phyloP scores from a whole-genome alignment of 2,113 vertebrate genomes.

The Plecotus auritus region DNA sequence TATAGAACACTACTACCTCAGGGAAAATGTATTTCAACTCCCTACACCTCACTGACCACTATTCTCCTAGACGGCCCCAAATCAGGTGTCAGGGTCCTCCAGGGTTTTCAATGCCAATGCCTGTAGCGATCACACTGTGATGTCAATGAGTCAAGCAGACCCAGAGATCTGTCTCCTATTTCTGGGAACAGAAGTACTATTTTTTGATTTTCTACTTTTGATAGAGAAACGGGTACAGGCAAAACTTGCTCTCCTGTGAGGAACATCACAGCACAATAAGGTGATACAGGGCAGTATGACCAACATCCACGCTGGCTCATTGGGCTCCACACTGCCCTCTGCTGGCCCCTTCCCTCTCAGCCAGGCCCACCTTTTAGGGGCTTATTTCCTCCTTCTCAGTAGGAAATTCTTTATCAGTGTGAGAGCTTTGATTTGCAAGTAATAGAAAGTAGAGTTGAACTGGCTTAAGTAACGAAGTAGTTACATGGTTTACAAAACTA shows the following conservation, averaged over 20 bases:
- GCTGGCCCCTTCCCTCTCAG: background rate
- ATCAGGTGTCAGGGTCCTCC: background rate
- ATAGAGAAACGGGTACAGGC: background rate
- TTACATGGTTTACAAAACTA: background rate
- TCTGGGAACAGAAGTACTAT: background rate
- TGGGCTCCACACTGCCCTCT: conserved; percentile 31
- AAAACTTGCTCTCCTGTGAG: background rate
- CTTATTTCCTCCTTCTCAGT: background rate
- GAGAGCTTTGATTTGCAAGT: background rate
- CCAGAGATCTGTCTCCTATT: background rate
- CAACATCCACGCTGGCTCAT: fast-evolving
- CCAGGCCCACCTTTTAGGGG: background rate
- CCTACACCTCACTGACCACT: background rate
- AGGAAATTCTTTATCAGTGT: background rate
- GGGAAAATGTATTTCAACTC: background rate
- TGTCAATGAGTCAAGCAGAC: background rate
- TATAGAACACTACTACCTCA: background rate
- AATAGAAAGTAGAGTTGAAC: background rate
- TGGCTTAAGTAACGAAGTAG: background rate
- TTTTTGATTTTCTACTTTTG: background rate
- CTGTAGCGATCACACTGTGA: background rate
- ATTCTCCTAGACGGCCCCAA: background rate
- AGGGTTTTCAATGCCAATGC: background rate
- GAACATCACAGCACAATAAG: background rate
- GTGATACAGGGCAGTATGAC: background rate